phyloP scores from a whole-genome alignment of 2,797 vertebrate species.

The Xenentodon cancila region DNA sequence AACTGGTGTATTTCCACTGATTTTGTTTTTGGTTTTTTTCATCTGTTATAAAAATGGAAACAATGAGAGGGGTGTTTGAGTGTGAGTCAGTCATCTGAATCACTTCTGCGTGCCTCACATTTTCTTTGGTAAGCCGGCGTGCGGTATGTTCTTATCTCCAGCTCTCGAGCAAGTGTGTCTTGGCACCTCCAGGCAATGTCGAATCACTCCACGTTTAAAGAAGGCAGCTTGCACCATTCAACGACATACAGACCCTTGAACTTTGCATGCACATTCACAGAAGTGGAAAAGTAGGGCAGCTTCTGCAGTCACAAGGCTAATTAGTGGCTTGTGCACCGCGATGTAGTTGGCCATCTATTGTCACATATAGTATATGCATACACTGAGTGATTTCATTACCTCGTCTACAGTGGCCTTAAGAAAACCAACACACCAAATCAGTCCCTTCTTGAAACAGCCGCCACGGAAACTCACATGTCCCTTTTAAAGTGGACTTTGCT shows the following conservation, averaged over 20 bases:
- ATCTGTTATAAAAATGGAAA: slow-evolving; percentile 4
- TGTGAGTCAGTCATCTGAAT: not conserved
- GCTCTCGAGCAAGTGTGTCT: slow-evolving; percentile 34
- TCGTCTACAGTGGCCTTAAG: too few relatives aligned
- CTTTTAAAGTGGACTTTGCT: slow-evolving; percentile 13
- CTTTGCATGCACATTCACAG: slow-evolving; percentile 16
- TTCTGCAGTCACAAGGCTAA: slow-evolving; percentile 65
- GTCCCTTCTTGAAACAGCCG: too few relatives aligned
- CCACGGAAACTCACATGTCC: slow-evolving; percentile 8
- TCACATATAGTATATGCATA: too few relatives aligned
- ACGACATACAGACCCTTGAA: slow-evolving; percentile 59
- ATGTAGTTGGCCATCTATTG: slow-evolving; percentile 1
- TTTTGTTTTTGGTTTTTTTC: not conserved
- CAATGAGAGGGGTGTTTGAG: not conserved
- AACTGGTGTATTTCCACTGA: not conserved
- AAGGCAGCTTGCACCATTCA: slow-evolving; percentile 45
- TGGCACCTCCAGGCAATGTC: slow-evolving; percentile 61
- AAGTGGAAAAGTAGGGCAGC: slow-evolving; percentile 63
- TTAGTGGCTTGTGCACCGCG: slow-evolving; percentile 55
- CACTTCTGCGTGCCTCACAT: slow-evolving; percentile 18
- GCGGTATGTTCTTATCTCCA: slow-evolving; percentile 48
- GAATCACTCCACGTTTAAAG: slow-evolving; percentile 50
- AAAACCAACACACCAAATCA: too few relatives aligned
- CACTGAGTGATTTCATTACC: too few relatives aligned
- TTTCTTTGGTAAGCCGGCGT: slow-evolving; percentile 21